Base-by-base conservation (phyloP, 2,888 invertebrate species). In the Nemotelus pantherinus region DNA sequence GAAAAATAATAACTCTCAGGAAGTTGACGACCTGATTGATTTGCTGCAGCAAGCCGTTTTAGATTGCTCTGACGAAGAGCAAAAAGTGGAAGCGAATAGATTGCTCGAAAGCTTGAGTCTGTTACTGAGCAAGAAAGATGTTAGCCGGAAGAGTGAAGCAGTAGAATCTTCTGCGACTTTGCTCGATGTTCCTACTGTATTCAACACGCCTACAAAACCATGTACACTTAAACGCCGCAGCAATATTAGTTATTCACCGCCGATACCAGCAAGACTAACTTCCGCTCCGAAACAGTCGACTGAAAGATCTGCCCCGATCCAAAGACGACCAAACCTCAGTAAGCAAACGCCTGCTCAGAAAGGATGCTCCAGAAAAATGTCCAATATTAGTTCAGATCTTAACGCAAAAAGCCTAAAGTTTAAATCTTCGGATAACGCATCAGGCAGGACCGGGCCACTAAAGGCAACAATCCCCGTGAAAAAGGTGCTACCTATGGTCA, bases 381-480 rank as follows among this genome's bases (percentile, higher is more conserved):
- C 57, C 2, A 71, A 76, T 25, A 41, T 65, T 43, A 25, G n/a
- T 50, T 6, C 41, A 25, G 77, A 77, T 9, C 10, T 57, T 2
- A 47, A 55, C 48, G 2, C 47, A 9, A 79, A 60, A 41, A 74
- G 63, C 3, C 45, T 77, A 2, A 74, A 80, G 79, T 1, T 77
- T 80, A 82, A 78, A 79, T 79, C 2, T 75, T 82, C 68, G 60
- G 82, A 41, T 80, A 80, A 44, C 82, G 81, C 43, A 43, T 78
- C 82, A n/a, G 82, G 82, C 64, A 81, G 81, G 3, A 77, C 78
- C 6, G 83, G 80, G 39, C 84, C 84, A 3, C 70, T 84, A 55
- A 83, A 83, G 72, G 84, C 84, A 7, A 82, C 83, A 3, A 80
- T 83, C 64, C 84, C 83, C 1, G 78, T 84, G 0, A 84, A 82